Conservation (phyloP, 2,888 invertebrate genomes). For the Dermolepida albohirtum region DNA sequence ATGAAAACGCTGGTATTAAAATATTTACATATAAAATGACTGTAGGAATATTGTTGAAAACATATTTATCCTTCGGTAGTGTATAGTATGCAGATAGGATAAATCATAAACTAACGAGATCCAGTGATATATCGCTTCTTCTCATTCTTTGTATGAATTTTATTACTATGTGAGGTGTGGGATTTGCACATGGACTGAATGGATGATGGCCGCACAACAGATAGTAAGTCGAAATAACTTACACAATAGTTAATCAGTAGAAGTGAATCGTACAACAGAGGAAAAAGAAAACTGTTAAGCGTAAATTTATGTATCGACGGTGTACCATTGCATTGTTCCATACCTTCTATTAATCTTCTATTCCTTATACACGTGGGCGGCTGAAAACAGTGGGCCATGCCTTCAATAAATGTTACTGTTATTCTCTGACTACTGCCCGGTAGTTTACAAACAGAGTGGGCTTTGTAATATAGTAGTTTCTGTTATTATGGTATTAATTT, state of each 20-base stretch:
- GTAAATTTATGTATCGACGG: slow-evolving; percentile 50
- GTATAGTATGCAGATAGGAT: slow-evolving; percentile 28
- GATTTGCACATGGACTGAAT: slow-evolving; percentile 35
- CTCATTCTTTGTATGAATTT: slow-evolving; percentile 29
- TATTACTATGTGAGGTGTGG: slow-evolving; percentile 34
- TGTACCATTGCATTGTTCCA: slow-evolving; percentile 48
- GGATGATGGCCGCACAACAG: slow-evolving; percentile 23
- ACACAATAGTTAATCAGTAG: slow-evolving; percentile 43
- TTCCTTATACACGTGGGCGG: slow-evolving; percentile 49
- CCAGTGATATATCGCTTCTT: slow-evolving; percentile 35
- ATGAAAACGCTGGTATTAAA: slow-evolving; percentile 3
- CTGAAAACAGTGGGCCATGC: slow-evolving; percentile 51
- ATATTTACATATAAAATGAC: slow-evolving; percentile 25
- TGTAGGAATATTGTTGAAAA: slow-evolving; percentile 32
- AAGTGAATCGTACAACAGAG: slow-evolving; percentile 38
- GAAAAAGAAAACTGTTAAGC: slow-evolving; percentile 43
- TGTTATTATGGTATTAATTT: slow-evolving; percentile 44
- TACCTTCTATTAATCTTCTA: slow-evolving; percentile 50
- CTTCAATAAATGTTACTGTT: slow-evolving; percentile 46
- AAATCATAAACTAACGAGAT: slow-evolving; percentile 39
- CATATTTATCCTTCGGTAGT: slow-evolving; percentile 30
- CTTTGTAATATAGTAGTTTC: slow-evolving; percentile 44
- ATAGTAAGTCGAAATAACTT: slow-evolving; percentile 38
- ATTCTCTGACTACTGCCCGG: slow-evolving; percentile 43
- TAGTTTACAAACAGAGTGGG: slow-evolving; percentile 44